Base-by-base conservation (phyloP, 2,888 invertebrate species). In the Meiosimyza platycephala region DNA sequence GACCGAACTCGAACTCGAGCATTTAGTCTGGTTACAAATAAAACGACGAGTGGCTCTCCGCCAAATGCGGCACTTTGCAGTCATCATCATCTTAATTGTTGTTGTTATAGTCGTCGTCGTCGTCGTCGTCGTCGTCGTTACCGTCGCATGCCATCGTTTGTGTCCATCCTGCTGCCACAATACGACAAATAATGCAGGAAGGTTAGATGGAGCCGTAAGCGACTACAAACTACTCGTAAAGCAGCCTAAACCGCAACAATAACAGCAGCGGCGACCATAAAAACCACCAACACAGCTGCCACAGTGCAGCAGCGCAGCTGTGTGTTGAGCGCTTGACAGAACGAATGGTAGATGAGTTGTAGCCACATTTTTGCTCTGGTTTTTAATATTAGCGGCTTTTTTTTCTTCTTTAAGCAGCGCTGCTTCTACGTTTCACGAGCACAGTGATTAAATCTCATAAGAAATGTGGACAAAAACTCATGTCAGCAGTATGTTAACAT, bases 51-150 rank as follows among this genome's bases (percentile, higher is more conserved):
- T 59, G 50, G 54, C 54, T 40, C 66, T 52, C 33, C 54, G n/a
- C 54, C 66, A 54, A 66, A 59, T 69, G 60, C 62, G 69, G 69
- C 69, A 70, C 62, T 62, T 70, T 70, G 70, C 60, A 70, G 62
- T 62, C 70, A 62, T 70, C 48, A 40, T 40, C 40, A 9, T 40
- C 40, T 28, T 28, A 28, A 28, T 28, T 28, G 28, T 28, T 28
- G 28, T 28, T 28, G 28, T 28, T 28, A 28, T 28, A 4, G 57
- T 22, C 12, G 59, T 48, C 59, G 13, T 40, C 15, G 62, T 6
- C 11, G 28, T 40, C 15, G 62, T 6, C 11, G 28, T n/a, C n/a
- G n/a, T n/a, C n/a, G n/a, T 55, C 18, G 59, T 28, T 15, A 3
- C 60, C 15, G 62, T 6, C 11, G 28, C 48, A 16, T 62, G 47